phyloP scores from a whole-genome alignment of 2,888 invertebrate genomes.

The Chrysolina haemoptera region DNA sequence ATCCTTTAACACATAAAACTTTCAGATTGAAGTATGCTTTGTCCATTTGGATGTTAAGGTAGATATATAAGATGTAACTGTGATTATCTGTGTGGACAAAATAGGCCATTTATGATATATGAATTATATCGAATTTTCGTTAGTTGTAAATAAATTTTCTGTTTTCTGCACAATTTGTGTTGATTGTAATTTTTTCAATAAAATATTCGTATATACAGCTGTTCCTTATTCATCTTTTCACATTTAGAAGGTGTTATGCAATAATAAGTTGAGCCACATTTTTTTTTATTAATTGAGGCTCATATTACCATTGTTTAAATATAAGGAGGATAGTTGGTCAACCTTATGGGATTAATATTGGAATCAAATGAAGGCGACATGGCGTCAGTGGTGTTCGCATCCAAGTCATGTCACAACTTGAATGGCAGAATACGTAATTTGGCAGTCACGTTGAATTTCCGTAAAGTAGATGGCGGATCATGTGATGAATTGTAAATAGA shows the following conservation, averaged over 20 bases:
- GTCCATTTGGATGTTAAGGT: conserved; percentile 32
- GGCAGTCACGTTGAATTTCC: too few relatives aligned
- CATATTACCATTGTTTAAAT: too few relatives aligned
- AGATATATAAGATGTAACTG: conserved; percentile 33
- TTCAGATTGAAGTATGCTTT: conserved; percentile 7
- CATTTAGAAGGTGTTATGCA: not conserved
- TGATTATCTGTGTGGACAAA: conserved; percentile 34
- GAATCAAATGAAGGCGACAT: too few relatives aligned
- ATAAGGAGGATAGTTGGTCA: too few relatives aligned
- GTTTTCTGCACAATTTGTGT: not conserved
- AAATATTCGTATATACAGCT: not conserved
- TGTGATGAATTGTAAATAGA: too few relatives aligned
- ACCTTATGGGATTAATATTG: too few relatives aligned
- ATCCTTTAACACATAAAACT: not conserved
- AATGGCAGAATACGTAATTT: too few relatives aligned
- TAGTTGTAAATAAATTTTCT: not conserved
- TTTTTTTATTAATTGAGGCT: too few relatives aligned
- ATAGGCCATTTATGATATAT: not conserved
- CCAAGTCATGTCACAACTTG: too few relatives aligned
- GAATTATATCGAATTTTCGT: not conserved
- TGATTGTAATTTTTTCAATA: conserved; percentile 1
- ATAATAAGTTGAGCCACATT: too few relatives aligned
- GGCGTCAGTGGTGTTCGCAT: too few relatives aligned
- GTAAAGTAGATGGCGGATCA: too few relatives aligned
- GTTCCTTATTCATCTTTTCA: not conserved